phyloP scores from a whole-genome alignment of 2,113 vertebrate species.

The Bujurquina vittata region DNA sequence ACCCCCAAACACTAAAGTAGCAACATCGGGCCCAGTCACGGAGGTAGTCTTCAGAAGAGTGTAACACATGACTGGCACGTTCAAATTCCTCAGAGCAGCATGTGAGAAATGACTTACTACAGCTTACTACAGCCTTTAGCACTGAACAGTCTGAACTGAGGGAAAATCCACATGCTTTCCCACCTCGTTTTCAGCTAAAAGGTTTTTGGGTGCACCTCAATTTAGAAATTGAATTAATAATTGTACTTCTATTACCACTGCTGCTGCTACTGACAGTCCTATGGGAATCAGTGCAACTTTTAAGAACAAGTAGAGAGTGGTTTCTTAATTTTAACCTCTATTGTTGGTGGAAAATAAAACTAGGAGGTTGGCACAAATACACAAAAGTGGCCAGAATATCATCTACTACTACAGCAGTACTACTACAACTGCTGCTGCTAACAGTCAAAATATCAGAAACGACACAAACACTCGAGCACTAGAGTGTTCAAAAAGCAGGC shows the following conservation, averaged over 20 bases:
- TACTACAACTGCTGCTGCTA: neutral
- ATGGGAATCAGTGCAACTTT: neutral
- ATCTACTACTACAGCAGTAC: neutral
- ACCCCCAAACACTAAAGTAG: conserved; percentile 23
- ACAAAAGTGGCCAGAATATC: neutral
- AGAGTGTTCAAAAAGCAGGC: neutral
- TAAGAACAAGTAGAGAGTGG: neutral
- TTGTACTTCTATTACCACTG: neutral
- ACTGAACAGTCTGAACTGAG: conserved; percentile 20
- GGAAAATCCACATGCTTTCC: conserved; percentile 30
- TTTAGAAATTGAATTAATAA: conserved; percentile 21
- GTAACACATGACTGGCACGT: conserved; percentile 65
- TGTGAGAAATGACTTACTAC: conserved; percentile 64
- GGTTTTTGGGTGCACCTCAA: neutral
- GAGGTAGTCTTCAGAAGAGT: conserved; percentile 18
- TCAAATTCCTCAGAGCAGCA: conserved; percentile 66
- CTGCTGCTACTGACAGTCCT: neutral
- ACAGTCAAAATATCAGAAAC: neutral
- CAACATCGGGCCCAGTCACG: conserved; percentile 10
- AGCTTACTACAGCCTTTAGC: conserved; percentile 35
- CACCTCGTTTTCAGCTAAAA: neutral
- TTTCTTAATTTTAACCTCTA: neutral
- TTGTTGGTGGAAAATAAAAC: neutral
- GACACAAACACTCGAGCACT: neutral
- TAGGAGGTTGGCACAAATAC: neutral